Conservation (phyloP, 1,140 invertebrate species). For the Lepidurus couesii region DNA sequence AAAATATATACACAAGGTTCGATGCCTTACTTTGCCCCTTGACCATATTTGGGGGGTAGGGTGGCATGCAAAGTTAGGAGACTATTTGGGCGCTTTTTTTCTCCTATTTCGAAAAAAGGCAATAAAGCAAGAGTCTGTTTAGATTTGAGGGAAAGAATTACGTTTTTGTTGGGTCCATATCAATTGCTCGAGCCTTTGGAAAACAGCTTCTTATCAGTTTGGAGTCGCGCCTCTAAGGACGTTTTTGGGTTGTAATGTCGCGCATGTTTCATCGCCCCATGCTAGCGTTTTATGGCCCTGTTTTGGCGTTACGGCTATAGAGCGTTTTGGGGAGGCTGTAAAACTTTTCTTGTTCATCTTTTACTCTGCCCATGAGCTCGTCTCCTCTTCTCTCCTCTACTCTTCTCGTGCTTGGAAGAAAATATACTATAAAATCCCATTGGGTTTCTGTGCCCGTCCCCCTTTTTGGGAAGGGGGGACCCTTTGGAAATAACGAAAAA, state of each 20-base stretch:
- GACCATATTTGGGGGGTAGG: background rate
- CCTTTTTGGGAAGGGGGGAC: no score
- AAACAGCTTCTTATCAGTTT: background rate
- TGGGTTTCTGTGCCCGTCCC: no score
- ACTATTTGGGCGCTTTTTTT: background rate
- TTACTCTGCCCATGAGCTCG: background rate
- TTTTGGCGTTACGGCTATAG: constrained; percentile 10
- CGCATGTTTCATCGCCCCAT: constrained; percentile 20
- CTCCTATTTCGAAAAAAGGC: background rate
- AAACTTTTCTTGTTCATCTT: constrained; percentile 17
- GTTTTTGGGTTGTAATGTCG: constrained; percentile 22
- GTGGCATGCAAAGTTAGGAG: background rate
- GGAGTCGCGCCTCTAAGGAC: constrained; percentile 6
- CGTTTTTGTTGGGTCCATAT: background rate
- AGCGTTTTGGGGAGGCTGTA: constrained; percentile 20
- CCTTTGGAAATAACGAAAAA: constrained; percentile 5
- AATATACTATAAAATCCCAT: no score
- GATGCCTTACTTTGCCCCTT: background rate
- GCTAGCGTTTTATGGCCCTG: background rate
- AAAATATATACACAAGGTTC: no score
- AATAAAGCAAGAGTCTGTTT: constrained; percentile 6
- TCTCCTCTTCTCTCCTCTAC: background rate
- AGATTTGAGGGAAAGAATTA: background rate
- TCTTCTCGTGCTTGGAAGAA: no score
- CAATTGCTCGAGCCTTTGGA: background rate